Base-by-base conservation (phyloP, 1,140 invertebrate genomes). In the Bacillus rossius region DNA sequence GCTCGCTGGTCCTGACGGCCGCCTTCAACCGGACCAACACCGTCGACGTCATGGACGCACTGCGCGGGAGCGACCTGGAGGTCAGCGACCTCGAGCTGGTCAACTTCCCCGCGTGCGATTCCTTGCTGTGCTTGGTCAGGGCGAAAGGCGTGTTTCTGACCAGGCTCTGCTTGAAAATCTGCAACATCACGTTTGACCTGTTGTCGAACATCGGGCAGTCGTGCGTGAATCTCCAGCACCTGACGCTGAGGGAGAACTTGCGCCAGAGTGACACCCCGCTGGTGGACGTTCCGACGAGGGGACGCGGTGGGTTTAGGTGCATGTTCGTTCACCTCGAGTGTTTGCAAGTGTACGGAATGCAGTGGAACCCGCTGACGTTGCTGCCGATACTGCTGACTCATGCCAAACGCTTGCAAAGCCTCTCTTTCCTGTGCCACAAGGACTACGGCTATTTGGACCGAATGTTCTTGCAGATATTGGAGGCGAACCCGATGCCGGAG, bases 321-420 rank as follows among this genome's bases (percentile, higher is more conserved):
- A 49, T 57, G 25, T 57, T 43, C 22, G 20, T 16, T 23, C 34
- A 57, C 20, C 43, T 57, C 8, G 26, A 22, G 14, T 57, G 55
- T 23, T 34, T 57, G 10, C 25, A 49, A 22, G 13, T 57, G 8
- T 19, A 22, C 3, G 56, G 47, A 8, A 34, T 37, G 20, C 23
- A 57, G 19, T 57, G 56, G 56, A 48, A 38, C 5, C 37, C 37
- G 5, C 37, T 37, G n/a, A 40, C 25, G 19, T 38, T 57, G 14
- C 51, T 57, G 29, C 56, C 48, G 19, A 20, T 57, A 8, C 51
- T 47, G 29, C 37, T 57, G 14, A 29, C 37, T 16, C 45, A 57
- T 29, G 56, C 56, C 13, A 50, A 41, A 50, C n/a, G 51, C 2
- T 29, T 57, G 23, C 34, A 57, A 23, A 50, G 20, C 22, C 34